A percentile compares a stretch with the other conserved stretches of the same genome.
These are phyloP conservation scores for Plotosus lineatus DNA, from an alignment of 2,113 vertebrate genomes.

Conservation along the genomic window DNA sequence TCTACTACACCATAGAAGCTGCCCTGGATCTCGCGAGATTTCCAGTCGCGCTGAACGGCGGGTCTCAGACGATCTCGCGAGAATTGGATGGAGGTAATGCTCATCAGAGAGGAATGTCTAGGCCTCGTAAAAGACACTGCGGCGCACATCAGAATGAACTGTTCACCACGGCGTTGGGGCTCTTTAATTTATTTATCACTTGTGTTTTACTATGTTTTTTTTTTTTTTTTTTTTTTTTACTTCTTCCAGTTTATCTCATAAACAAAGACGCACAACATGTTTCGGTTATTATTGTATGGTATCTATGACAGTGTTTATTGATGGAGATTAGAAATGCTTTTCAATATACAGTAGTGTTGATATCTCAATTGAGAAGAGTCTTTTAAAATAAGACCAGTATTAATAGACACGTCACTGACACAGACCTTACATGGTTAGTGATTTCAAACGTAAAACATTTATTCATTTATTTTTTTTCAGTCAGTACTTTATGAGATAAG, in stretches of 20 bases:
- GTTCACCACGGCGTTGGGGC: neutral
- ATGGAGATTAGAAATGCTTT: neutral
- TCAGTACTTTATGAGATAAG: neutral
- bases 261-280: neutral
- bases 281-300: neutral
- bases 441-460: neutral
- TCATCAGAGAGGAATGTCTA: slow-evolving; percentile 47
- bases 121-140: slow-evolving; percentile 44
- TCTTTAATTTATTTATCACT: neutral
- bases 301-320: neutral
- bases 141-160: slow-evolving; percentile 30
- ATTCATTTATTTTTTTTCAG: neutral
- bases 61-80: slow-evolving; percentile 57
- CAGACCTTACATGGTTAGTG: neutral
- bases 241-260: neutral
- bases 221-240: neutral
- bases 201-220: neutral
- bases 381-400: neutral
- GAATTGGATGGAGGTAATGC: slow-evolving; percentile 36
- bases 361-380: neutral
- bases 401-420: neutral
- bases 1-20: slow-evolving; percentile 60
- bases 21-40: slow-evolving; percentile 68
- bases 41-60: slow-evolving; percentile 8
- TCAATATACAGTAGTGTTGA: neutral